Conservation (phyloP, 2,888 invertebrate genomes). For the Caenorhabditis wallacei region DNA sequence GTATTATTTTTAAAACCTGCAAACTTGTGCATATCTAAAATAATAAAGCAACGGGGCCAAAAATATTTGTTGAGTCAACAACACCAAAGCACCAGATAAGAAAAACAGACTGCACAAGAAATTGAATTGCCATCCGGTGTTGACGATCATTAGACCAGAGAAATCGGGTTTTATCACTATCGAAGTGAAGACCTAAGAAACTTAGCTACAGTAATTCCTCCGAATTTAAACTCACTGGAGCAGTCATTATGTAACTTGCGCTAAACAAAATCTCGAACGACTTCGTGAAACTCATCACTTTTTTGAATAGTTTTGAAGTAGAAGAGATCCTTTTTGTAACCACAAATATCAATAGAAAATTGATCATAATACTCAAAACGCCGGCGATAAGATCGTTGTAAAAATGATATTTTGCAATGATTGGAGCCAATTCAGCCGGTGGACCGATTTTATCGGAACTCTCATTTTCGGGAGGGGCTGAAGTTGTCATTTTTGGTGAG, state of each 20-base stretch:
- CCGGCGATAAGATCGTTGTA: slow-evolving; percentile 48
- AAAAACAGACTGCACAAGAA: slow-evolving; percentile 29
- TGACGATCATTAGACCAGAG: slow-evolving; percentile 42
- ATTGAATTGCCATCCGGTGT: slow-evolving; percentile 53
- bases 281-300: slow-evolving; percentile 16
- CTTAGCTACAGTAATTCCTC: not conserved
- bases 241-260: slow-evolving; percentile 36
- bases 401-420: slow-evolving; percentile 41
- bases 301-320: slow-evolving; percentile 33
- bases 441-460: slow-evolving; percentile 42
- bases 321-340: slow-evolving; percentile 20
- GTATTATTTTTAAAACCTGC: not conserved
- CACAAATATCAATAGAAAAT: slow-evolving; percentile 37
- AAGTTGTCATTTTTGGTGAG: slow-evolving; percentile 6
- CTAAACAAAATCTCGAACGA: slow-evolving; percentile 39
- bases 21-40: slow-evolving; percentile 50
- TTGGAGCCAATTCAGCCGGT: slow-evolving; percentile 35
- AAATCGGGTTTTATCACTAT: slow-evolving; percentile 14
- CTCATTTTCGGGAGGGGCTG: slow-evolving; percentile 31
- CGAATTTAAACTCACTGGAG: slow-evolving; percentile 16
- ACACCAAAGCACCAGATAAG: slow-evolving; percentile 28
- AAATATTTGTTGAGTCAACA: slow-evolving; percentile 44
- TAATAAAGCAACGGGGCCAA: slow-evolving; percentile 44
- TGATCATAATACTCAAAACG: slow-evolving; percentile 30
- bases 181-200: slow-evolving; percentile 26